Conservation (phyloP, 2,888 invertebrate species). For the Metopia argyrocephala region DNA sequence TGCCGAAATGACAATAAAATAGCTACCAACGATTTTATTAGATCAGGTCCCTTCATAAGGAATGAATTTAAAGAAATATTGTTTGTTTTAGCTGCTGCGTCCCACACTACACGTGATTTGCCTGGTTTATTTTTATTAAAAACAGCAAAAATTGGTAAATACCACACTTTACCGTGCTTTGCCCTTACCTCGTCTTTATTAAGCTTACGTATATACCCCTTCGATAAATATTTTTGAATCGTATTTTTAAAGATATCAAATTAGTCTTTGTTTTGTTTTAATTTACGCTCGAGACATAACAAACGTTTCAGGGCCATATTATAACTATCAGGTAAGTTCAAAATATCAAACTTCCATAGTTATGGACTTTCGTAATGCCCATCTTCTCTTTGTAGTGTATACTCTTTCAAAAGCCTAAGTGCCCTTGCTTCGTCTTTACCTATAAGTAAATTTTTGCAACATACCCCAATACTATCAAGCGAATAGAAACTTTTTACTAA, state of each 20-base stretch:
- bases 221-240: too few species aligned
- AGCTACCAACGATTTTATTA: slow-evolving; percentile 24
- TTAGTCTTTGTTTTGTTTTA: background rate
- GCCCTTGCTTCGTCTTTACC: slow-evolving; percentile 5
- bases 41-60: slow-evolving; percentile 34
- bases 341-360: slow-evolving; percentile 19
- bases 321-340: slow-evolving; percentile 25
- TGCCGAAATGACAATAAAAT: slow-evolving; percentile 34
- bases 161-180: slow-evolving; percentile 12
- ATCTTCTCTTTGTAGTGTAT: background rate
- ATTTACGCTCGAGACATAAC: background rate
- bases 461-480: slow-evolving; percentile 17
- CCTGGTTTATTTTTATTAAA: too few species aligned
- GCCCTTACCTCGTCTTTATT: background rate
- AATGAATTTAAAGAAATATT: slow-evolving; percentile 25
- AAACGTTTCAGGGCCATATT: slow-evolving; percentile 12
- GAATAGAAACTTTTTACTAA: slow-evolving; percentile 15
- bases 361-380: slow-evolving; percentile 4
- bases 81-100: slow-evolving; percentile 19
- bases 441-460: background rate
- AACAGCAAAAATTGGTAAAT: too few species aligned
- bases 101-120: too few species aligned
- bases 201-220: slow-evolving; percentile 13
- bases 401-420: background rate
- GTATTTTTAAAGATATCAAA: slow-evolving; percentile 9